phyloP scores from a whole-genome alignment of 2,113 vertebrate genomes.

The Hypocryptadius cinnamomeus region DNA sequence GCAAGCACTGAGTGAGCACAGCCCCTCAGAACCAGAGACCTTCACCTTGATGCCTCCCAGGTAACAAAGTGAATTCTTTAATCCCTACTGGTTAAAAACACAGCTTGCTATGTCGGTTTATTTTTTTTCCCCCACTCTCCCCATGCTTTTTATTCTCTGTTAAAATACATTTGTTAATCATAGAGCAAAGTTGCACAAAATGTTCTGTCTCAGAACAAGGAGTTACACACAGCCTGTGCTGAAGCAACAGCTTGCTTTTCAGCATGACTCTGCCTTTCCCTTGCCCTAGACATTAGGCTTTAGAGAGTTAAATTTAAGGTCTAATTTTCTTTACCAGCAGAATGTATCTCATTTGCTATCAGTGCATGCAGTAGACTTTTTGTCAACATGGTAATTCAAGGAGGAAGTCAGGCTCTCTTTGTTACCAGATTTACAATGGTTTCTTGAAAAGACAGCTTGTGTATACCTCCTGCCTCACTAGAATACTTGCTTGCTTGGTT shows the following conservation, averaged over 20 bases:
- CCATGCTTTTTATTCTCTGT: neutral
- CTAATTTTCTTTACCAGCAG: conserved; percentile 64
- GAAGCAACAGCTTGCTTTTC: conserved; percentile 61
- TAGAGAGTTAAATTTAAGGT: conserved; percentile 63
- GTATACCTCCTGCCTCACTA: conserved; percentile 60
- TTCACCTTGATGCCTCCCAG: conserved; percentile 46
- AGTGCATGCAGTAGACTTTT: conserved; percentile 49
- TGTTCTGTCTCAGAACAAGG: conserved; percentile 47
- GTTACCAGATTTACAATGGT: conserved; percentile 63
- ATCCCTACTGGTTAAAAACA: conserved; percentile 41
- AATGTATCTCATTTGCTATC: conserved; percentile 64
- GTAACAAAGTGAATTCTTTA: conserved; percentile 58
- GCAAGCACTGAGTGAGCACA: conserved; percentile 33
- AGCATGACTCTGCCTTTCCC: conserved; percentile 52
- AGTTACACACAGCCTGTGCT: neutral
- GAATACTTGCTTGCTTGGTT: conserved; percentile 60
- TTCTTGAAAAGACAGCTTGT: conserved; percentile 65
- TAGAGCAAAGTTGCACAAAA: conserved; percentile 52
- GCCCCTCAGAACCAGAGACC: conserved; percentile 14
- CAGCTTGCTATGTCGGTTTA: neutral
- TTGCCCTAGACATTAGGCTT: conserved; percentile 35
- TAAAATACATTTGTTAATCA: conserved; percentile 39
- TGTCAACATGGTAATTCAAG: conserved; percentile 68
- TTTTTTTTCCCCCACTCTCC: neutral
- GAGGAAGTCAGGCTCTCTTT: conserved; percentile 63